A percentile compares a stretch with the other conserved stretches of the same genome.
These are phyloP conservation scores for Litoditis marina DNA, from an alignment of 2,888 invertebrate species.

Conservation along the genomic window DNA sequence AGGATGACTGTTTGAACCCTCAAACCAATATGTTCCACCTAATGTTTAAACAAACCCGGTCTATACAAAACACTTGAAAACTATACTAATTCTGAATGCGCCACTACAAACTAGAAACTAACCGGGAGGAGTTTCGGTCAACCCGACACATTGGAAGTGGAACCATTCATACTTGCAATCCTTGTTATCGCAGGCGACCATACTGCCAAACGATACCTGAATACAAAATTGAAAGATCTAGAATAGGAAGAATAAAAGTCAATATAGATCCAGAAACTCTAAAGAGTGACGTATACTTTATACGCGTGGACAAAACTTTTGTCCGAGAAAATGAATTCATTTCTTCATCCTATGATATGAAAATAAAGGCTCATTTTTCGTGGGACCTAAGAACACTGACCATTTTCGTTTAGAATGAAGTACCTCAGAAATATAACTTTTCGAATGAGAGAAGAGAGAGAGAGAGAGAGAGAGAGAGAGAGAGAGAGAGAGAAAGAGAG, in stretches of 20 bases:
- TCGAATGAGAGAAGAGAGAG: no score
- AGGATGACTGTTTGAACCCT: no score
- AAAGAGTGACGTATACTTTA: no score
- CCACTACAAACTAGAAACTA: no score
- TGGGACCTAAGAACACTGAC: no score
- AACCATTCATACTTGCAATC: constrained; percentile 67
- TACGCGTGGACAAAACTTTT: no score
- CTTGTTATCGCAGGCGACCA: constrained; percentile 93
- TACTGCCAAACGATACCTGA: constrained; percentile 84
- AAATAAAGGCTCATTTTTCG: no score
- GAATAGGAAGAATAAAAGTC: background rate
- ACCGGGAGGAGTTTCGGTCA: constrained; percentile 33
- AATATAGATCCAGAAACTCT: background rate
- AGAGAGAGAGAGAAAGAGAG: constrained; percentile 1
- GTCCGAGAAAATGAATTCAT: no score
- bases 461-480: background rate
- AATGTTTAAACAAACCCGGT: background rate
- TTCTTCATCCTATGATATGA: background rate
- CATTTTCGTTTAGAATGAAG: no score
- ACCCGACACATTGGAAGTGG: constrained; percentile 62
- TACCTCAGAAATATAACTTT: no score
- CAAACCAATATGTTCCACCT: background rate
- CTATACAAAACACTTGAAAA: background rate
- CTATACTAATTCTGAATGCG: no score
- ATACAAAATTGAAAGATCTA: constrained; percentile 1